Evolutionary conservation across 2,797 vertebrate species (phyloP).

Genomic region (Tachyglossus aculeatus): DNA sequence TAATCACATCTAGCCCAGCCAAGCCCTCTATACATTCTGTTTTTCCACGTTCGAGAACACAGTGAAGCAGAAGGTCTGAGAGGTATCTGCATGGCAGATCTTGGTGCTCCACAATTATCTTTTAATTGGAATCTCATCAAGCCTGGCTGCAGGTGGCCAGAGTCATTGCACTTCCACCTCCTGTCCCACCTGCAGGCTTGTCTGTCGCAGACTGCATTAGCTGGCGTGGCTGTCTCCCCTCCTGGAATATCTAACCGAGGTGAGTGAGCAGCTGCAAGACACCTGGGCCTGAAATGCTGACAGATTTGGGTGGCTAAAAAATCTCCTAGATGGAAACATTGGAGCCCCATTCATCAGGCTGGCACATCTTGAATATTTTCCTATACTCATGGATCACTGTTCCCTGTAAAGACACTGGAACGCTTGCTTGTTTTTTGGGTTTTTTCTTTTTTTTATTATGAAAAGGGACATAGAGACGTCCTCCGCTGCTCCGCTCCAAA

Average conservation of each 20-base stretch:
- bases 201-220: neutral
- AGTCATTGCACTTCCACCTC: conserved; percentile 14
- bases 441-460: no score
- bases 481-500: no score
- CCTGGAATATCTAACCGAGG: accelerated
- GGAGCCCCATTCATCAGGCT: conserved; percentile 32
- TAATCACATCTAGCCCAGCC: no score
- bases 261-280: conserved; percentile 54
- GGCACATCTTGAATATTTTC: conserved; percentile 52
- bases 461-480: no score
- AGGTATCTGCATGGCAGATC: neutral
- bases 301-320: conserved; percentile 29
- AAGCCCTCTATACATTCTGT: no score
- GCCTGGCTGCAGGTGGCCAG: neutral
- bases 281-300: conserved; percentile 46
- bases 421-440: no score
- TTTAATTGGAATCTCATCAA: neutral
- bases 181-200: no score
- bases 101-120: neutral
- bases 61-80: no score
- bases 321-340: conserved; percentile 51
- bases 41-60: no score
- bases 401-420: conserved; percentile 8
- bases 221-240: conserved; percentile 8
- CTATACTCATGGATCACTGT: conserved; percentile 54